Base-by-base conservation (phyloP, 2,888 invertebrate genomes). In the Meliscaeva auricollis region DNA sequence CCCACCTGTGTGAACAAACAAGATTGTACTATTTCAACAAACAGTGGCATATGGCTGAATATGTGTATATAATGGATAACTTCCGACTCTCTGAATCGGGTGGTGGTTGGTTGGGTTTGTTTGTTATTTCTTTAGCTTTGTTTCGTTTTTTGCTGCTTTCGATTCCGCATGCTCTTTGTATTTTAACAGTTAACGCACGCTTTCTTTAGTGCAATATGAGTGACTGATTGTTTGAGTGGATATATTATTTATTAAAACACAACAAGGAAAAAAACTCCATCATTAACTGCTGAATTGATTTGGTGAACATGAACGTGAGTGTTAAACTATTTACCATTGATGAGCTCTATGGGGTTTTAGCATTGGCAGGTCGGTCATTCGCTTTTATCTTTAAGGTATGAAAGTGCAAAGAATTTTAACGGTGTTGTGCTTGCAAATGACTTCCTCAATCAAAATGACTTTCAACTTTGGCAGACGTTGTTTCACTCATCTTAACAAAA, bases 31-130 rank as follows among this genome's bases (percentile, higher is more conserved):
- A 50, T 66, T 48, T 64, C 52, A 50, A 35, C 68, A 76, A 73
- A 80, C 72, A 64, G 81, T 85, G 84, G 81, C 81, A 60, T 81
- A 81, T 81, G 79, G 70, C 35, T 69, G 66, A 30, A 41, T 80
- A 46, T 38, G 13, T 9, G 35, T n/a, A 4, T 17, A 38, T 69
- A 84, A 80, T 84, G 75, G 80, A 41, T 56, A 62, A 85, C 84
- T 85, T 85, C 84, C 84, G 84, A 85, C 46, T 85, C n/a, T 7
- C 2, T 26, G n/a, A 50, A 32, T 64, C 68, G 3, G 58, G 50
- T 48, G 11, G 62, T 72, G 78, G 82, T 50, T 44, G 56, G 50
- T 15, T 46, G 62, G 62, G 20, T 26, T 44, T 44, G 35, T 56
- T 32, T 9, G 54, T 64, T 35, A 64, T 50, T 62, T 32, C 15